Percentiles rank a stretch among this genome's conserved stretches.
phyloP scores from a whole-genome alignment of 64 coral and sea anemone species.

The Pocillopora verrucosa region DNA sequence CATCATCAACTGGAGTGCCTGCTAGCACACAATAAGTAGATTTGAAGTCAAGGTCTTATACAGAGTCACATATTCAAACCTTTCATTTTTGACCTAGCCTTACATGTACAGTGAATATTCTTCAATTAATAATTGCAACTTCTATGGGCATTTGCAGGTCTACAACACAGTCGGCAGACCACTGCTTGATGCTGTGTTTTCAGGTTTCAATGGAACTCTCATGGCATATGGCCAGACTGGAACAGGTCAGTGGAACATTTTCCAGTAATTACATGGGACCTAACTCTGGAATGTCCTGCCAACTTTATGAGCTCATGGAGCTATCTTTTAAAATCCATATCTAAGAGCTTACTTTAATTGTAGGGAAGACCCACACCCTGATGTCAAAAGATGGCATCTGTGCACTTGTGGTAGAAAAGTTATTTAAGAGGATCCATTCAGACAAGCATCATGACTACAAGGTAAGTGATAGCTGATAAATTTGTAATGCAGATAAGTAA shows the following conservation, averaged over 20 bases:
- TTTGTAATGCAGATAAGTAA: background rate
- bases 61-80: too few relatives aligned
- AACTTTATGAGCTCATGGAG: too few relatives aligned
- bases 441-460: conserved; percentile 77
- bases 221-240: conserved; percentile 99
- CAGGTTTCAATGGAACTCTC: conserved; percentile 89
- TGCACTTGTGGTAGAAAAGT: conserved; percentile 74
- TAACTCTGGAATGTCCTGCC: too few relatives aligned
- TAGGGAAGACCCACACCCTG: conserved; percentile 92
- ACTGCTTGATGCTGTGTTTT: conserved; percentile 86
- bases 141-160: conserved; percentile 48
- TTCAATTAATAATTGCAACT: too few relatives aligned
- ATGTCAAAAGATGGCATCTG: conserved; percentile 91
- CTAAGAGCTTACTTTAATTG: background rate
- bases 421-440: conserved; percentile 81
- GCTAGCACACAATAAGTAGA: too few relatives aligned
- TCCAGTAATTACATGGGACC: background rate
- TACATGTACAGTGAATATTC: too few relatives aligned
- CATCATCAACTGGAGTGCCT: too few relatives aligned
- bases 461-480: conserved; percentile 32
- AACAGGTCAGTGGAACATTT: conserved; percentile 56
- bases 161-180: conserved; percentile 74
- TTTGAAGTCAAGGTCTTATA: too few relatives aligned
- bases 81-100: too few relatives aligned
- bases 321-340: too few relatives aligned